A percentile compares a stretch with the other conserved stretches of the same genome.
phyloP scores from a whole-genome alignment of 2,888 invertebrate genomes.

The Perdita meconis region DNA sequence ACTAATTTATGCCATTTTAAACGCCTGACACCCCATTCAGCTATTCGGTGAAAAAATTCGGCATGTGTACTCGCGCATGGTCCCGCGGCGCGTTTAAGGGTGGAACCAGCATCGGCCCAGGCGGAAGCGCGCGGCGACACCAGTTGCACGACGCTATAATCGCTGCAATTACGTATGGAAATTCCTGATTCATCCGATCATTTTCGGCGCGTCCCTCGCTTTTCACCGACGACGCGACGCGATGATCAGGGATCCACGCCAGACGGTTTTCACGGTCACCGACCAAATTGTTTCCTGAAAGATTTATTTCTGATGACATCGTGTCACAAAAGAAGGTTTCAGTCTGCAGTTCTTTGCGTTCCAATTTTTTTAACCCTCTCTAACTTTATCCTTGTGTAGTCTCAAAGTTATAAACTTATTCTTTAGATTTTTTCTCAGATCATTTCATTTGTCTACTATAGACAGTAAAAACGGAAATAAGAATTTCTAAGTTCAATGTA shows the following conservation, averaged over 20 bases:
- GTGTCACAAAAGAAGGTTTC: too few species aligned
- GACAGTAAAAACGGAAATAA: too few species aligned
- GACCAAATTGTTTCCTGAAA: neutral
- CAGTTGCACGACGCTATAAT: conserved; percentile 81
- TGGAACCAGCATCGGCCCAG: conserved; percentile 42
- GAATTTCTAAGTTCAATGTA: too few species aligned
- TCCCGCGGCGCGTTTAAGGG: conserved; percentile 25
- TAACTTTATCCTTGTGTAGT: too few species aligned
- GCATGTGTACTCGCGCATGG: conserved; percentile 41
- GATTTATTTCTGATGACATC: conserved; percentile 20
- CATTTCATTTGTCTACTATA: too few species aligned
- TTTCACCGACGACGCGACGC: conserved; percentile 67
- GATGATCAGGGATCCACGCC: conserved; percentile 28
- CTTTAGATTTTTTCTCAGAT: too few species aligned
- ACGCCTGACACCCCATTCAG: conserved; percentile 78
- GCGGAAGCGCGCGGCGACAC: conserved; percentile 73
- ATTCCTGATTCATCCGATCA: conserved; percentile 80
- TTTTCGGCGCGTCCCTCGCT: conserved; percentile 66
- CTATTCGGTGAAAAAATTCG: conserved; percentile 48
- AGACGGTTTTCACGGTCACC: conserved; percentile 5
- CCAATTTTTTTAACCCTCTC: too few species aligned
- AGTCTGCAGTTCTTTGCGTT: too few species aligned
- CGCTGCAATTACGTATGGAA: conserved; percentile 83
- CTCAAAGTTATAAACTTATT: too few species aligned
- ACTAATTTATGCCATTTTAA: conserved; percentile 74